Evolutionary conservation across 2,888 invertebrate species (phyloP), one percentile per base, ranked within the genome.

Genomic region (Nesidiocoris tenuis): DNA sequence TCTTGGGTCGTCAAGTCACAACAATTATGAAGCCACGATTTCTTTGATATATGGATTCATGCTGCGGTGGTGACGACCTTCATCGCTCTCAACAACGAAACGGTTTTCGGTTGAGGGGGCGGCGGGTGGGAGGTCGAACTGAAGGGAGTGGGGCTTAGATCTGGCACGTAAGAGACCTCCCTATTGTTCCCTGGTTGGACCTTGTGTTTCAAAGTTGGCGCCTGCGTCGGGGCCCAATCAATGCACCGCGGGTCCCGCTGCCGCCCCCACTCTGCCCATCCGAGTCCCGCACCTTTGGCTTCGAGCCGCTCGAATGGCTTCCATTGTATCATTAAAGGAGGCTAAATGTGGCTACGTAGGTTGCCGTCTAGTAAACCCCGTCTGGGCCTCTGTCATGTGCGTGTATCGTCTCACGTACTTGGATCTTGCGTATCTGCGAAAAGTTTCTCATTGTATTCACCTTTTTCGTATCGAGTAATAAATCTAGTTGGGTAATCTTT

Each of bases 131-230:
- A 39, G 39, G 39, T 39, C 39, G 39, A 39, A 39, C 39, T 39
- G 39, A 39, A 39, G 5, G 39, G 39, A 39, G 39, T 39, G 39
- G 39, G 39, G 39, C 39, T 39, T 39, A 39, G 67, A 67, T 24
- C 57, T 39, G 61, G 67, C 18, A 68, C 68, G 67, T 75, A 68
- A 68, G 76, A 70, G 68, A 70, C 64, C 76, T 63, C 77, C 77
- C 77, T 76, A 77, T 77, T 77, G 77, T 77, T 77, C 76, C 59
- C 67, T 77, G 77, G 77, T 77, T 77, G 77, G 77, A 74, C 68
- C 74, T 72, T 74, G 74, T 77, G 74, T 77, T 67, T 68, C 63
- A 67, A 74, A 68, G 61, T 68, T 61, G 70, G 77, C 77, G 76
- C 61, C 76, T 76, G 77, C 76, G 67, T 63, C 24, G 65, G 23